Conservation (phyloP, 2,113 vertebrate species). For the Cyanoderma ruficeps region DNA sequence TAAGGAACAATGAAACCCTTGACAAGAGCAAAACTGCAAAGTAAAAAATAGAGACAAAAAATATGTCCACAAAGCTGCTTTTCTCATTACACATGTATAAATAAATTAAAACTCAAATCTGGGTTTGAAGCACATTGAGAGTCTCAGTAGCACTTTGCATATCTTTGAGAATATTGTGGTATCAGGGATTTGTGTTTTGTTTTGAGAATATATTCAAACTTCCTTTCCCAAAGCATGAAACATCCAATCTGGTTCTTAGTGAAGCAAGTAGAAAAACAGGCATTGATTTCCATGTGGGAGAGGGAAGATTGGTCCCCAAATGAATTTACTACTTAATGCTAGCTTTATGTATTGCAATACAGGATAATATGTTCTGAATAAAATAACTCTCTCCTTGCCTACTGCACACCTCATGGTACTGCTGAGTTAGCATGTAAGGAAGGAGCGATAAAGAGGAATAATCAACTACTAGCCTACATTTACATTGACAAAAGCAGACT, state of each 20-base stretch:
- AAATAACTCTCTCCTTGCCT: background rate
- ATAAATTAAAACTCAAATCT: background rate
- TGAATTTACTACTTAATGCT: background rate
- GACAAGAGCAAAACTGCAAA: background rate
- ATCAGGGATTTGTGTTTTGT: background rate
- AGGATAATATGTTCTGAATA: slow-evolving; percentile 1
- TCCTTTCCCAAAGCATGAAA: slow-evolving; percentile 1
- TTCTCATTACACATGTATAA: background rate
- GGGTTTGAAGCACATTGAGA: background rate
- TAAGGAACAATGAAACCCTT: background rate
- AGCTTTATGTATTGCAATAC: background rate
- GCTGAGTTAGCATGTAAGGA: background rate
- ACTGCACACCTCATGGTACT: background rate
- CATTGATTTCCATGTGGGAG: background rate
- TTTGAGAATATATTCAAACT: background rate
- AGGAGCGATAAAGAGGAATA: background rate
- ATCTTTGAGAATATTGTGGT: slow-evolving; percentile 8
- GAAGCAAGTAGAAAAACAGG: background rate
- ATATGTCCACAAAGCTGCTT: background rate
- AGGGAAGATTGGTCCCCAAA: background rate
- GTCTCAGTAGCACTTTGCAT: background rate
- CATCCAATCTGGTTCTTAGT: background rate
- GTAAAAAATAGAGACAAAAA: background rate
- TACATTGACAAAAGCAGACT: slow-evolving; percentile 13
- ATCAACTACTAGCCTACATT: background rate